phyloP scores from a whole-genome alignment of 92 coral and sea anemone species.

The Meandrina meandrites region DNA sequence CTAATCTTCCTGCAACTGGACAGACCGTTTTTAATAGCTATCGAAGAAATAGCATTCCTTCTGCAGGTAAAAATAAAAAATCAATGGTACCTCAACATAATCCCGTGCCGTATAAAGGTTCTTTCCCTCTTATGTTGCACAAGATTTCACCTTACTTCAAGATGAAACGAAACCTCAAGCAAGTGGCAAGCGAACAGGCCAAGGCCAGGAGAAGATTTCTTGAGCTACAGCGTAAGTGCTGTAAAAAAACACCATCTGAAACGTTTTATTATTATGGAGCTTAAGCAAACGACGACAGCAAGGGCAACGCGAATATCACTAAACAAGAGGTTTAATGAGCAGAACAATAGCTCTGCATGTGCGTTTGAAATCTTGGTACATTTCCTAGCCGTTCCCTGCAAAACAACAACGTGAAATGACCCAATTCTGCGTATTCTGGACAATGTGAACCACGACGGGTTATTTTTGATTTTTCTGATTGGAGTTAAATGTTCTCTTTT shows the following conservation, averaged over 20 bases:
- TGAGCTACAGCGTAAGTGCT: constrained; percentile 51
- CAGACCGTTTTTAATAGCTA: background rate
- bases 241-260: background rate
- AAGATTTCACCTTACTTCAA: constrained; percentile 60
- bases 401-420: no score
- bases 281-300: no score
- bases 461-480: no score
- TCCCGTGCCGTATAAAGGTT: constrained; percentile 50
- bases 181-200: constrained; percentile 33
- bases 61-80: background rate
- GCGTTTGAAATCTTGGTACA: no score
- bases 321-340: no score
- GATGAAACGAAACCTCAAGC: constrained; percentile 47
- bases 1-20: constrained; percentile 15
- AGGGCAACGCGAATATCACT: no score
- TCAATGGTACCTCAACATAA: background rate
- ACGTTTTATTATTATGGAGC: no score
- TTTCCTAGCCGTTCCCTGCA: no score
- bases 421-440: no score
- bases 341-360: no score
- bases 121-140: constrained; percentile 63
- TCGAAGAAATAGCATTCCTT: constrained; percentile 23
- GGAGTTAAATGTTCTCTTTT: no score
- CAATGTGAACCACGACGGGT: no score
- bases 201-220: constrained; percentile 59